Evolutionary conservation across 2,797 vertebrate species (phyloP), one percentile per base, ranked within the genome.

Genomic region (Heterohyrax brucei): DNA sequence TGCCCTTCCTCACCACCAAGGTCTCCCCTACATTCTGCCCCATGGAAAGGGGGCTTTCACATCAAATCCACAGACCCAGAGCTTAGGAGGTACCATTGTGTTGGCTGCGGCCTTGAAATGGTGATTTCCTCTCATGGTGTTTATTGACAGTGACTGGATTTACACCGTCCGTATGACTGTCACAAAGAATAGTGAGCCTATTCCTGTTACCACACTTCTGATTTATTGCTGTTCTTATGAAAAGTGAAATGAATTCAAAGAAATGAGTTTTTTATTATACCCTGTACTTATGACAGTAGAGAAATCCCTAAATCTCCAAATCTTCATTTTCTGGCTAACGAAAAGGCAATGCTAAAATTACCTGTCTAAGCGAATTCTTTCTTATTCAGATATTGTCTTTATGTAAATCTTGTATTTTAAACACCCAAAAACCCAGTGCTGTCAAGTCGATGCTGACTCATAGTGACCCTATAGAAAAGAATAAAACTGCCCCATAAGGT

Each of bases 71-170:
- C 93, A 96, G 77, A 83, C 96, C 80, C 91, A 85, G 96, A 97
- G 96, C 73, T 95, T 95, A 46, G 84, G 92, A 97, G 92, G 89
- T 91, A 88, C 88, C 64, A 7, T 96, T 95, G 87, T 97, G 96
- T 96, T 98, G 98, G 98, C 97, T 97, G 95, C 89, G 97, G 80
- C 50, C 87, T 97, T 83, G 76, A 95, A 95, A 97, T 96, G 82
- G 91, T 96, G 97, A 91, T 88, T 96, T 96, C 83, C 92, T 98
- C 92, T 98, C 94, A 87, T 96, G 95, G 94, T 96, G 93, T 94
- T 98, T 98, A 98, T 98, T 97, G 96, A 95, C 78, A 93, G 95
- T 97, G 93, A 97, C 95, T 97, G 94, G n/a, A 95, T 89, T 97
- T 0, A 0, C 81, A 96, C 92, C 88, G 73, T 92, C 95, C 5